Evolutionary conservation across 2,797 vertebrate species (phyloP).

Genomic region (Sciurus vulgaris): DNA sequence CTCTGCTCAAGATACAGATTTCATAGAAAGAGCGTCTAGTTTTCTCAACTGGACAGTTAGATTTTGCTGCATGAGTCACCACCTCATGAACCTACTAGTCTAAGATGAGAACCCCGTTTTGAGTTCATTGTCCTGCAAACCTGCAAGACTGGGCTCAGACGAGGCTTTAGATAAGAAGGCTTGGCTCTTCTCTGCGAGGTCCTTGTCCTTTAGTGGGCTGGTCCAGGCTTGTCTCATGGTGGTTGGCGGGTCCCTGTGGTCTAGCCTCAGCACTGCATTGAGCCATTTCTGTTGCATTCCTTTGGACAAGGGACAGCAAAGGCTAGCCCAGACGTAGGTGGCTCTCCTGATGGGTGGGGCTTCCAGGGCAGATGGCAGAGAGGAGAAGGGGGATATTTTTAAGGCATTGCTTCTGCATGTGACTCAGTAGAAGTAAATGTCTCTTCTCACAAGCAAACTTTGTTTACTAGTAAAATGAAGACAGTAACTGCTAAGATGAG

Average conservation of each 20-base stretch:
- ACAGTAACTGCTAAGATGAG: constrained; percentile 78
- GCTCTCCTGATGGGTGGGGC: neutral
- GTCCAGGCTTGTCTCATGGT: neutral
- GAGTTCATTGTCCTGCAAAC: neutral
- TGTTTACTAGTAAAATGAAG: constrained; percentile 75
- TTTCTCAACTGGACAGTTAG: neutral
- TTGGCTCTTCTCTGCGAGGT: rapidly evolving
- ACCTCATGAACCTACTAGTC: neutral
- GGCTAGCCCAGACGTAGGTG: neutral
- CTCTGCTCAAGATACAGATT: neutral
- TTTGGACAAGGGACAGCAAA: neutral
- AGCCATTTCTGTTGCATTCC: too few species aligned
- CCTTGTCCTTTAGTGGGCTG: neutral
- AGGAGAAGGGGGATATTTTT: neutral
- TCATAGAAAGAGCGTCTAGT: neutral
- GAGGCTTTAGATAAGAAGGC: too few species aligned
- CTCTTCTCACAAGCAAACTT: constrained; percentile 81
- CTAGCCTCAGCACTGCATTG: neutral
- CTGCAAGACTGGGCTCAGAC: neutral
- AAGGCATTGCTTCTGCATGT: neutral
- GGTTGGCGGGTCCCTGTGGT: neutral
- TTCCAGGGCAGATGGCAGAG: neutral
- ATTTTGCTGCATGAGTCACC: neutral
- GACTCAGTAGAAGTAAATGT: constrained; percentile 70
- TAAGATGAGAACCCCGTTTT: neutral